Base-by-base conservation (phyloP, 2,888 invertebrate genomes). In the Leucoma salicis region DNA sequence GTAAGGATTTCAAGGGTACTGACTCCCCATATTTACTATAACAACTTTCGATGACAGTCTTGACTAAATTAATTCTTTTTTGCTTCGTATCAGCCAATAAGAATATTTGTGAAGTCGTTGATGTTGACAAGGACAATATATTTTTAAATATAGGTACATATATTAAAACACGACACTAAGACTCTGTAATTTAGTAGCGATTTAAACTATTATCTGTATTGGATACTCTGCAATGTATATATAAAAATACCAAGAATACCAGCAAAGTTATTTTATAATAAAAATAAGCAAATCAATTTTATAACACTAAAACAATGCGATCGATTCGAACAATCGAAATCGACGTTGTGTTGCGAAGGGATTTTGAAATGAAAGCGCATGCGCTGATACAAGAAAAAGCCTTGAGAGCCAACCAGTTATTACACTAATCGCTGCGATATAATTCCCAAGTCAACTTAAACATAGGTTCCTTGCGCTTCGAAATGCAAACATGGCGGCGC, bases 341-440 rank as follows among this genome's bases (percentile, higher is more conserved):
- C 57, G 53, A 50, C 71, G 74, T 74, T 76, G 74, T 74, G 73
- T 74, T 71, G 68, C 72, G 64, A 62, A 71, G 70, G 70, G 77
- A 77, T 76, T 78, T 71, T 68, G 75, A 66, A 78, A 75, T 76
- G 76, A 76, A 81, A 80, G 78, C 78, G 76, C 77, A 75, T 73
- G 72, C 59, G 60, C 74, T 78, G 78, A 78, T 83, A 82, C 75
- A 78, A 82, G 80, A 87, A 85, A 86, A 85, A 82, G 77, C 68
- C 70, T 68, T 65, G 67, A 74, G 73, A 76, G 67, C 79, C 82
- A 86, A 86, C 87, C 88, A 86, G 90, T 89, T 88, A 89, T 90
- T 90, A 90, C 87, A 81, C 89, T 90, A 90, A 90, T 90, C 88
- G 88, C 79, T 74, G 78, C 82, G 85, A 89, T 89, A 90, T 90